These are phyloP conservation scores for Taphrorychus bicolor DNA, from an alignment of 2,888 invertebrate species.

Conservation along the genomic window DNA sequence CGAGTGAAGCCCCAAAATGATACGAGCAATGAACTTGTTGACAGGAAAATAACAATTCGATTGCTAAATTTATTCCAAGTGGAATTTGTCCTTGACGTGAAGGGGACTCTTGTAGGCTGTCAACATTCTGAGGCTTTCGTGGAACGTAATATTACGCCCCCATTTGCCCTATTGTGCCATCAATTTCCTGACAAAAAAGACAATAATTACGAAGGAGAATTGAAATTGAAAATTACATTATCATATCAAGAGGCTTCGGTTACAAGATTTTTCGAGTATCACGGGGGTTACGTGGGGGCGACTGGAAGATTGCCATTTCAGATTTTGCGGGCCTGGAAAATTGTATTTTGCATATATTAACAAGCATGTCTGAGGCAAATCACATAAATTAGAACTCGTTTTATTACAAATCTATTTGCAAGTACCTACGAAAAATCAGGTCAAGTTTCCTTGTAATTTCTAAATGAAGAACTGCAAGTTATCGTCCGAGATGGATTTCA, in stretches of 20 bases:
- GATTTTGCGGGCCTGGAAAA: not conserved
- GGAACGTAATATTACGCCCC: slow-evolving; percentile 39
- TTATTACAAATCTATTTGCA: not conserved
- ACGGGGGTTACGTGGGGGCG: slow-evolving; percentile 23
- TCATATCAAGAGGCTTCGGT: slow-evolving; percentile 41
- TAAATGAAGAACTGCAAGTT: slow-evolving; percentile 7
- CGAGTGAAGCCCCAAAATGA: not conserved
- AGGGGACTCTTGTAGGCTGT: slow-evolving; percentile 37
- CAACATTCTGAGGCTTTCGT: slow-evolving; percentile 35
- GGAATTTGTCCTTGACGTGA: slow-evolving; percentile 40
- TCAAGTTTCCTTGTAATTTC: slow-evolving; percentile 2
- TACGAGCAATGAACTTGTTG: slow-evolving; percentile 31
- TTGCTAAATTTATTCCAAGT: slow-evolving; percentile 39
- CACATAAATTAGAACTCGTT: not conserved
- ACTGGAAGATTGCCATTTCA: slow-evolving; percentile 5
- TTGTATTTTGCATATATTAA: not conserved
- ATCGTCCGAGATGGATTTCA: slow-evolving; percentile 29
- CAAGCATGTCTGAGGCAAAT: too few relatives aligned
- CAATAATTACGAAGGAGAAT: slow-evolving; percentile 39
- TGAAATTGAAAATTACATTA: slow-evolving; percentile 42
- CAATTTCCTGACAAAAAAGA: slow-evolving; percentile 41
- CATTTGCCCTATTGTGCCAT: slow-evolving; percentile 40
- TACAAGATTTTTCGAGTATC: slow-evolving; percentile 37
- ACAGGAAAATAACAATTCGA: slow-evolving; percentile 39
- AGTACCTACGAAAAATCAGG: slow-evolving; percentile 3